phyloP scores from a whole-genome alignment of 2,888 invertebrate genomes.

The Eupithecia subumbrata region DNA sequence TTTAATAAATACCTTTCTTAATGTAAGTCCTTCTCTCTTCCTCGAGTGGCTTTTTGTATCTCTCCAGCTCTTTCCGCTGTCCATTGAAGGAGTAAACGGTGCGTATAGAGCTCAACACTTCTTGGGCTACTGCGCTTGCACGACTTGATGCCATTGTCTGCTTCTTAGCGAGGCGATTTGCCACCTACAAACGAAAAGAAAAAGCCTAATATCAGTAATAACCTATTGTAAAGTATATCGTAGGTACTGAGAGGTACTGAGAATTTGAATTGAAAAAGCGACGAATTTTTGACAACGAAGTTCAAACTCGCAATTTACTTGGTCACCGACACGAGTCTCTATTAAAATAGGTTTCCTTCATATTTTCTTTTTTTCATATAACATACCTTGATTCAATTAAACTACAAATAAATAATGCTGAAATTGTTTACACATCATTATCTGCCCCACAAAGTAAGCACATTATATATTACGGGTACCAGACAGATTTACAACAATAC shows the following conservation, averaged over 20 bases:
- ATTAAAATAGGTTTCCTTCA: too few relatives aligned
- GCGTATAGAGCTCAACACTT: conserved; percentile 87
- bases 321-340: too few relatives aligned
- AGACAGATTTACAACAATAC: background rate
- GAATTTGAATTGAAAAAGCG: too few relatives aligned
- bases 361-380: too few relatives aligned
- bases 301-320: too few relatives aligned
- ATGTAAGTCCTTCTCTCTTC: conserved; percentile 86
- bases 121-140: conserved; percentile 90
- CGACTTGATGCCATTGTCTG: conserved; percentile 87
- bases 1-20: conserved; percentile 74
- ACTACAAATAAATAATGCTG: background rate
- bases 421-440: too few relatives aligned
- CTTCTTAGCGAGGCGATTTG: conserved; percentile 79
- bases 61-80: conserved; percentile 85
- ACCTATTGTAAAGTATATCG: too few relatives aligned
- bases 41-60: conserved; percentile 85
- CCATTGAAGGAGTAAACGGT: conserved; percentile 91
- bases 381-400: too few relatives aligned
- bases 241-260: too few relatives aligned
- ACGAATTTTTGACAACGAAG: too few relatives aligned
- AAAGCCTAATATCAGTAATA: background rate
- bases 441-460: too few relatives aligned
- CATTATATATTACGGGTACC: too few relatives aligned
- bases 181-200: conserved; percentile 25